Evolutionary conservation across 2,797 vertebrate species (phyloP).

Genomic region (Gephyroberyx darwinii): DNA sequence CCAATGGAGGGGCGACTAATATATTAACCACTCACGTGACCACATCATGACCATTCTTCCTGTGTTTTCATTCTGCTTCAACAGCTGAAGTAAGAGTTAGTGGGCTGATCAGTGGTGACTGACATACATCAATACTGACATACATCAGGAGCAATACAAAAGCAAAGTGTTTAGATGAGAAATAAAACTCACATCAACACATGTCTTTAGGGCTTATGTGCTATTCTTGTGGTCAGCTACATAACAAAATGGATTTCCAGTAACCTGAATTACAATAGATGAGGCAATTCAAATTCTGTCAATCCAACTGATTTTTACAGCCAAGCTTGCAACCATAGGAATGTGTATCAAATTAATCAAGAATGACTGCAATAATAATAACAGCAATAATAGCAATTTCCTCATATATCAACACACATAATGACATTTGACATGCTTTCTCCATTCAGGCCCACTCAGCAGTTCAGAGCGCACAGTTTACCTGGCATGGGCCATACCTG

Average conservation of each 20-base stretch:
- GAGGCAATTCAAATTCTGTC: neutral
- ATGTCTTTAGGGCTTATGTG: neutral
- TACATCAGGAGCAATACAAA: slow-evolving; percentile 38
- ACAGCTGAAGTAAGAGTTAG: slow-evolving; percentile 10
- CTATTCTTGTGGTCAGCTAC: neutral
- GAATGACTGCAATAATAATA: no score
- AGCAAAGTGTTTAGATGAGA: neutral
- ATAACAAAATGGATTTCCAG: neutral
- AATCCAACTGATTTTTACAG: neutral
- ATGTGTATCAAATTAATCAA: no score
- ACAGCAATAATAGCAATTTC: no score
- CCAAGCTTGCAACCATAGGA: no score
- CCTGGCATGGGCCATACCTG: no score
- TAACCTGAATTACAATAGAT: no score
- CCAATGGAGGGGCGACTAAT: neutral
- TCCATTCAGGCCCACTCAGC: no score
- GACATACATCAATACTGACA: slow-evolving; percentile 44
- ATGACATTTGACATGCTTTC: no score
- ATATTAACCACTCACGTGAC: neutral
- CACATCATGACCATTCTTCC: neutral
- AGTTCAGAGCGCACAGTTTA: no score
- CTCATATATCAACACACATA: no score
- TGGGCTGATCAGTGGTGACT: neutral
- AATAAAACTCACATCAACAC: slow-evolving; percentile 7
- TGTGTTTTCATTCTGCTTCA: slow-evolving; percentile 35